Conservation (phyloP, 2,797 vertebrate genomes). For the Myripristis murdjan region DNA sequence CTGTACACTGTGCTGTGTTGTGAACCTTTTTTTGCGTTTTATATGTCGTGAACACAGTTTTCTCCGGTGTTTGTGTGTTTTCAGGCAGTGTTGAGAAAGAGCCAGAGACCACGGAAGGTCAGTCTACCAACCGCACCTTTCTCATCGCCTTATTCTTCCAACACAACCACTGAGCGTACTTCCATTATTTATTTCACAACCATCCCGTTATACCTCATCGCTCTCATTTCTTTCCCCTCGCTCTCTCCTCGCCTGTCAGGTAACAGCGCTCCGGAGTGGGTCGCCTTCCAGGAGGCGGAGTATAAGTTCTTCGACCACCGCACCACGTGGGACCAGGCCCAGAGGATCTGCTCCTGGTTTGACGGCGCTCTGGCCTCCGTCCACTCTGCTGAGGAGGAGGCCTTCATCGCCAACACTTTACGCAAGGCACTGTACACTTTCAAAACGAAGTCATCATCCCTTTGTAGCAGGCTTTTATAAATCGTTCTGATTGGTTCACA, state of each 20-base stretch:
- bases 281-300: slow-evolving; percentile 91
- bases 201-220: neutral
- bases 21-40: neutral
- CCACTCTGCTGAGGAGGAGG: slow-evolving; percentile 90
- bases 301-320: slow-evolving; percentile 97
- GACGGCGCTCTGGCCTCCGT: slow-evolving; percentile 90
- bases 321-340: slow-evolving; percentile 94
- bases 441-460: slow-evolving; percentile 5
- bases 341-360: slow-evolving; percentile 95
- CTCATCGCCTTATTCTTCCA: slow-evolving; percentile 14
- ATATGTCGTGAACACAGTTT: slow-evolving; percentile 4
- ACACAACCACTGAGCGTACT: slow-evolving; percentile 3
- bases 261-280: slow-evolving; percentile 89
- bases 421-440: slow-evolving; percentile 86
- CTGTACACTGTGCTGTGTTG: neutral
- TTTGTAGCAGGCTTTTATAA: neutral
- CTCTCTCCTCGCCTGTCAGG: slow-evolving; percentile 57
- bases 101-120: slow-evolving; percentile 90
- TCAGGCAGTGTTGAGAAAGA: slow-evolving; percentile 87
- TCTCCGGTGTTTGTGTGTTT: slow-evolving; percentile 27
- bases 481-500: no score
- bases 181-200: slow-evolving; percentile 21
- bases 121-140: slow-evolving; percentile 33
- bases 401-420: slow-evolving; percentile 91
- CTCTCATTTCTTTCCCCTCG: neutral